Percentiles rank a stretch among this genome's conserved stretches.
Evolutionary conservation across 2,797 vertebrate species (phyloP).

Genomic region (Sebastes matsubarae): DNA sequence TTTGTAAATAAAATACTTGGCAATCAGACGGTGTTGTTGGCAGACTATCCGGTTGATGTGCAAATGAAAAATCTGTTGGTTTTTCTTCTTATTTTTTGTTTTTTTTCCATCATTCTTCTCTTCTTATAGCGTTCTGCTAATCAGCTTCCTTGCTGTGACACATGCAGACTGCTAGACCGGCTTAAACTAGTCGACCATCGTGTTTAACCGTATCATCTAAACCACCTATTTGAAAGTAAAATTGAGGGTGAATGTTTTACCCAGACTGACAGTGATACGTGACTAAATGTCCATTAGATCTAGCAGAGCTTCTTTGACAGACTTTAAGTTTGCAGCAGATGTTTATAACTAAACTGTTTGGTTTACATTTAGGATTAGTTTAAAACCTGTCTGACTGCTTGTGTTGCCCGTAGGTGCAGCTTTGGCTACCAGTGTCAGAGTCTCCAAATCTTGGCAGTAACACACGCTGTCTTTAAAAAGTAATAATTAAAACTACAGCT

Average conservation of each 20-base stretch:
- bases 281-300: neutral
- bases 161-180: neutral
- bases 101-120: neutral
- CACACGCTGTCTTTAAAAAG: neutral
- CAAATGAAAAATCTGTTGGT: neutral
- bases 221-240: neutral
- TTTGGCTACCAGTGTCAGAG: neutral
- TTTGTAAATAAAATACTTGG: neutral
- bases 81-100: neutral
- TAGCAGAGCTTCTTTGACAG: neutral
- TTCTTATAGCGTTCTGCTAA: neutral
- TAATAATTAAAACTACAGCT: neutral
- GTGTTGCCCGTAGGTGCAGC: neutral
- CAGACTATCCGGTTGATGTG: neutral
- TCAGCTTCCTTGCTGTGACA: neutral
- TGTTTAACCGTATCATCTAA: neutral
- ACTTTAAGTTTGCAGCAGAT: neutral
- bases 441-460: neutral
- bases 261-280: neutral
- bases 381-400: neutral
- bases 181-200: neutral
- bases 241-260: neutral
- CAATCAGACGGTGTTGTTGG: neutral
- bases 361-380: neutral
- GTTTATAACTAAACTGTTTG: neutral